Conservation (phyloP, 2,797 vertebrate species). For the Gouania willdenowi region DNA sequence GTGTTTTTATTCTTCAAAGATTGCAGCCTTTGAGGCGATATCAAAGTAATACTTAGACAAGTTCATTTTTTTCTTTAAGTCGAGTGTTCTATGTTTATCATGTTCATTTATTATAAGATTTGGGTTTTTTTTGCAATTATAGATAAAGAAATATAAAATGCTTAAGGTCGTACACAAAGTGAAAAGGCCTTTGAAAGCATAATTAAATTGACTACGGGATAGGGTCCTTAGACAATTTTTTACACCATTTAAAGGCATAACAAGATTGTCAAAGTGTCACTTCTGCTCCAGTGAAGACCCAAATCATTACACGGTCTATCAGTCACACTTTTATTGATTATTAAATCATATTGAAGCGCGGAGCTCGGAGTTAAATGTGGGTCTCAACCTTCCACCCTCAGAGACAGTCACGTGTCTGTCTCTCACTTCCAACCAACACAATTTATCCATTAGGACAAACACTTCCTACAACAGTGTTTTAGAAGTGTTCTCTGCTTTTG, state of each 20-base stretch:
- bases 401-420: background rate
- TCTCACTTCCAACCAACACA: background rate
- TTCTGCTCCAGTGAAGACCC: constrained; percentile 38
- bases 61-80: no score
- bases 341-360: constrained; percentile 20
- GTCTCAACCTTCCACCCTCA: background rate
- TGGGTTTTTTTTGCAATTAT: no score
- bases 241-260: constrained; percentile 17
- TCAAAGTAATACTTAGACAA: no score
- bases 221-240: constrained; percentile 29
- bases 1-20: no score
- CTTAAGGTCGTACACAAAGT: no score
- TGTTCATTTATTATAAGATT: no score
- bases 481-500: background rate
- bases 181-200: no score
- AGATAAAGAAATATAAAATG: no score
- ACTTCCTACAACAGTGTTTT: background rate
- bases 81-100: no score
- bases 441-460: no score
- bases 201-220: constrained; percentile 39
- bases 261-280: constrained; percentile 36
- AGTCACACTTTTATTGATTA: constrained; percentile 40
- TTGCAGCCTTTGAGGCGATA: no score
- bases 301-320: constrained; percentile 33
- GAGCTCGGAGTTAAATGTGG: constrained; percentile 11